Conservation (phyloP, 2,113 vertebrate genomes). For the Sminthopsis crassicaudata region DNA sequence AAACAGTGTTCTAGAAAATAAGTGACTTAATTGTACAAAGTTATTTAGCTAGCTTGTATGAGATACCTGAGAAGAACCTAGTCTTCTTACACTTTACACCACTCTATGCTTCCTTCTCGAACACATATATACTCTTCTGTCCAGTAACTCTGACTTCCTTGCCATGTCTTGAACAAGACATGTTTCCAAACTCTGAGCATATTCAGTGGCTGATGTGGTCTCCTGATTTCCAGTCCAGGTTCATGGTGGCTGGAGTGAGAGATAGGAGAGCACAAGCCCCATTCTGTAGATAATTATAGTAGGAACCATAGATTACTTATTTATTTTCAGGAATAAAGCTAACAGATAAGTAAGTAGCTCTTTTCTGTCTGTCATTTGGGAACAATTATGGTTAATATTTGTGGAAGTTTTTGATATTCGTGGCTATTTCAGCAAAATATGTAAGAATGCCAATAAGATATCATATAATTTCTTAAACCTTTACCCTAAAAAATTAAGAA, state of each 20-base stretch:
- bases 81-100: not conserved
- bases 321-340: not conserved
- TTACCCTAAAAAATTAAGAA: constrained; percentile 45
- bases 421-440: constrained; percentile 20
- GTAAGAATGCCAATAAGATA: constrained; percentile 27
- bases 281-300: not conserved
- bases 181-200: not conserved
- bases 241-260: not conserved
- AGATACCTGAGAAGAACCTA: not conserved
- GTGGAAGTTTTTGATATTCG: not conserved
- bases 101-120: not conserved
- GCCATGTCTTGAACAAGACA: not conserved
- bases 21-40: not conserved
- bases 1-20: not conserved
- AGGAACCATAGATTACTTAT: not conserved
- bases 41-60: not conserved
- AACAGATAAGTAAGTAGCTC: not conserved
- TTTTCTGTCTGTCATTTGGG: not conserved
- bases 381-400: not conserved
- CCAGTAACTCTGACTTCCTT: not conserved
- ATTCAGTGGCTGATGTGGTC: not conserved
- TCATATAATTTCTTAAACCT: constrained; percentile 50
- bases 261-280: not conserved
- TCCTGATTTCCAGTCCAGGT: not conserved
- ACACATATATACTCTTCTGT: not conserved